phyloP scores from a whole-genome alignment of 2,888 invertebrate species.

The Plusia festucae region DNA sequence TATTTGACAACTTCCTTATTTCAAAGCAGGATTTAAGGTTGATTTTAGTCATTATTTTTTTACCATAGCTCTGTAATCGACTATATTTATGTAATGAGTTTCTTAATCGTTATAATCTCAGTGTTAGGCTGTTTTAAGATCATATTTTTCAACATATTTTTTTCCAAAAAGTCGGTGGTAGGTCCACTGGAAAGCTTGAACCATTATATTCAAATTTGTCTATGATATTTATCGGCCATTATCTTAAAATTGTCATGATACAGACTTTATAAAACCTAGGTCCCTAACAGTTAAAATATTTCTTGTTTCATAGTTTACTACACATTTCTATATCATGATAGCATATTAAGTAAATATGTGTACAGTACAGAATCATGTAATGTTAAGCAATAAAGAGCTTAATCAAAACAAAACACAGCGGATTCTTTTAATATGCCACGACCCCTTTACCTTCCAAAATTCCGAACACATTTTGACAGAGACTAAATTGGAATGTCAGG shows the following conservation, averaged over 20 bases:
- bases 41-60: neutral
- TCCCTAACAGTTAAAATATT: no score
- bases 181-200: conserved; percentile 12
- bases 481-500: neutral
- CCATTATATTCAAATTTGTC: neutral
- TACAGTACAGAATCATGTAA: neutral
- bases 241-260: no score
- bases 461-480: neutral
- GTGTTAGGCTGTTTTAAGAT: conserved; percentile 24
- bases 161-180: conserved; percentile 7
- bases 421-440: no score
- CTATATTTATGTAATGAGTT: conserved; percentile 23
- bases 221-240: no score
- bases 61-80: neutral
- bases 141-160: neutral
- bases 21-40: neutral
- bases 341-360: neutral
- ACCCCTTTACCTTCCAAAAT: no score
- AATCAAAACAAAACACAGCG: neutral
- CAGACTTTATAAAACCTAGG: no score
- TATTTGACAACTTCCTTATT: neutral
- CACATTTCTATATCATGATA: neutral
- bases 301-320: neutral
- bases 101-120: conserved; percentile 49
- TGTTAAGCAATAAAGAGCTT: no score